These are phyloP conservation scores for Agonum fuliginosum DNA, from an alignment of 2,888 invertebrate genomes.

Conservation along the genomic window DNA sequence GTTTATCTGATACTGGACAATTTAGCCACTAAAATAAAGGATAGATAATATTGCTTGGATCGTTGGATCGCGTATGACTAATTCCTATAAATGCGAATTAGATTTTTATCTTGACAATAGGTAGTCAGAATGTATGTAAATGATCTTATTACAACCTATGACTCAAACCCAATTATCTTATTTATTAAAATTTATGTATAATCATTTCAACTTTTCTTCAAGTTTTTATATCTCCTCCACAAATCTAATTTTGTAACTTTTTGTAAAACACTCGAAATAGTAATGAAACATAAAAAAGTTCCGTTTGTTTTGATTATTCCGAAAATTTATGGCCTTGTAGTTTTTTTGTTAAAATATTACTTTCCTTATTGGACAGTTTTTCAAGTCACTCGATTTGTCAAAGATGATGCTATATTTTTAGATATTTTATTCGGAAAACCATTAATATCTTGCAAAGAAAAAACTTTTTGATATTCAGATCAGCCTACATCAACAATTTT, in stretches of 20 bases:
- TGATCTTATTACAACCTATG: too few species aligned
- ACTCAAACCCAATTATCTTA: too few species aligned
- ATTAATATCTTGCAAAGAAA: constrained; percentile 4
- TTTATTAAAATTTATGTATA: too few species aligned
- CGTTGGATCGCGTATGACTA: too few species aligned
- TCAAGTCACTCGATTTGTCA: constrained; percentile 6
- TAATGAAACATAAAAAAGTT: constrained; percentile 18
- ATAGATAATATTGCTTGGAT: too few species aligned
- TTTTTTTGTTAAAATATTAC: constrained; percentile 1
- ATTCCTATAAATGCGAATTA: too few species aligned
- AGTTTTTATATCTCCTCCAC: neutral
- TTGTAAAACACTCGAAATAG: constrained; percentile 2
- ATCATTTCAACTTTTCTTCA: too few species aligned
- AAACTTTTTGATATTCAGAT: constrained; percentile 7
- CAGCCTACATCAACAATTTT: constrained; percentile 27
- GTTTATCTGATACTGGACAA: too few species aligned
- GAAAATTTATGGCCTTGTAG: neutral
- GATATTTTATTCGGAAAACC: constrained; percentile 25
- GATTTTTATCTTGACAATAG: too few species aligned
- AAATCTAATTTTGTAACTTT: neutral
- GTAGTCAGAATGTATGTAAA: too few species aligned
- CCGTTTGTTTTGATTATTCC: constrained; percentile 13
- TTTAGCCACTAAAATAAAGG: too few species aligned
- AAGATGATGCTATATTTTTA: constrained; percentile 8
- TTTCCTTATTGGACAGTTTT: constrained; percentile 15